A percentile compares a stretch with the other conserved stretches of the same genome.
phyloP scores from a whole-genome alignment of 92 coral and sea anemone genomes.

The Paramuricea clavata region DNA sequence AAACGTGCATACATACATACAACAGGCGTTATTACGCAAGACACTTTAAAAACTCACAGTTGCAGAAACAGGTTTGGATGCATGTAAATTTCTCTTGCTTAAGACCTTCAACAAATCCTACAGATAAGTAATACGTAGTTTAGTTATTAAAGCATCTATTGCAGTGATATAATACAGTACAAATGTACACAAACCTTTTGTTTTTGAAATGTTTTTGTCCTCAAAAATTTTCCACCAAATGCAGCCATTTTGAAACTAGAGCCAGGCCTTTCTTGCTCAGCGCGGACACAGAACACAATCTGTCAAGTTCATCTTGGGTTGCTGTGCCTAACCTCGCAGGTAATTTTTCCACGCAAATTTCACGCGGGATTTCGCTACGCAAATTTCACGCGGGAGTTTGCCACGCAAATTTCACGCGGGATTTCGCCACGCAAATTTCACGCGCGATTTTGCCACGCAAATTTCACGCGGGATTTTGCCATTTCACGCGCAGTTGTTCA shows the following conservation, averaged over 20 bases:
- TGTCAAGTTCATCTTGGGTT: background rate
- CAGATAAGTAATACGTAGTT: background rate
- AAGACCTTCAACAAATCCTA: conserved; percentile 12
- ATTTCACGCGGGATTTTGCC: no score
- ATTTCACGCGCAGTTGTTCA: no score
- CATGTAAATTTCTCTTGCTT: conserved; percentile 1
- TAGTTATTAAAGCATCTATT: background rate
- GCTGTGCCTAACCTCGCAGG: background rate
- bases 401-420: no score
- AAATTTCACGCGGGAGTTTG: background rate
- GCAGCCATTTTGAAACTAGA: conserved; percentile 33
- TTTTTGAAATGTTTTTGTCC: conserved; percentile 1
- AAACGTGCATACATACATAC: background rate
- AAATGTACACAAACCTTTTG: conserved; percentile 23
- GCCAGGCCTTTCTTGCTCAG: background rate
- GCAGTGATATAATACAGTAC: background rate
- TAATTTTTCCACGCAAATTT: background rate
- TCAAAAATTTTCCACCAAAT: background rate
- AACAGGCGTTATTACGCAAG: background rate
- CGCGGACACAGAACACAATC: background rate
- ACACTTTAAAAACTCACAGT: conserved; percentile 12
- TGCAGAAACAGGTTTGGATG: conserved; percentile 17
- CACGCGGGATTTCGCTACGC: no score
- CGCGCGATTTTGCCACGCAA: no score
- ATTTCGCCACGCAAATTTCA: no score